Conservation (phyloP, 37 sponge, comb jelly and placozoan species). For the Ianthella basta region DNA sequence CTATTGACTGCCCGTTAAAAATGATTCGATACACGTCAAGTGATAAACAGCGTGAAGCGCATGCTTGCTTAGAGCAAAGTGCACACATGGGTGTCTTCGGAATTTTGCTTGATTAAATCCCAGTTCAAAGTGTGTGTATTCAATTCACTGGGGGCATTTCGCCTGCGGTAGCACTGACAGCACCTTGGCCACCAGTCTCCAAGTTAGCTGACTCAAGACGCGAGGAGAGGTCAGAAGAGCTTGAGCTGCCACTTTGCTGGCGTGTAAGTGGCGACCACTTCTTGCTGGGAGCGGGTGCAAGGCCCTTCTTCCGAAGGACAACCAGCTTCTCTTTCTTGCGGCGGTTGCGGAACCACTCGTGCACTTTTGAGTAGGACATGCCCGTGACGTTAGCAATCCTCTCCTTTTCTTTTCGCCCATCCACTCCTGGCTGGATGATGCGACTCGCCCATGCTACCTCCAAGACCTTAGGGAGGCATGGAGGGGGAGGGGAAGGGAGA, state of each 20-base stretch:
- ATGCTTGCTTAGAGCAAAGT: too few relatives aligned
- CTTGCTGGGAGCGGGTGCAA: neutral
- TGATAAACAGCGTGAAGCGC: too few relatives aligned
- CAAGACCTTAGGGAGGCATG: constrained; percentile 12
- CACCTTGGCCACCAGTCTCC: neutral
- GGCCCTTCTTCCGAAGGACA: constrained; percentile 13
- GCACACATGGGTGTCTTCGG: too few relatives aligned
- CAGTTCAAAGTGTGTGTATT: too few relatives aligned
- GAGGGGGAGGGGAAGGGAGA: too few relatives aligned
- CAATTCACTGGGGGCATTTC: too few relatives aligned
- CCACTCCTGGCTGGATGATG: constrained; percentile 74
- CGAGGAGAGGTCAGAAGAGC: constrained; percentile 20
- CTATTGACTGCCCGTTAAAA: too few relatives aligned
- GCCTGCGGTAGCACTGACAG: too few relatives aligned
- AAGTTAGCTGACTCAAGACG: neutral
- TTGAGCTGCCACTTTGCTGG: constrained; percentile 30
- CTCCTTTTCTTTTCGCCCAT: constrained; percentile 84
- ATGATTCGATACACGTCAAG: too few relatives aligned
- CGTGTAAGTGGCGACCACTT: constrained; percentile 5
- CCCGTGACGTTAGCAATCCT: constrained; percentile 73
- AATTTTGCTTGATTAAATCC: too few relatives aligned
- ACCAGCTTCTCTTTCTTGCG: constrained; percentile 72
- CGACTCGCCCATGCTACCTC: constrained; percentile 78
- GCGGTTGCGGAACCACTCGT: constrained; percentile 83
- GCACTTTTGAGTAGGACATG: constrained; percentile 65